Evolutionary conservation across 2,797 vertebrate species (phyloP), one percentile per base, ranked within the genome.

Genomic region (Eulemur albifrons): DNA sequence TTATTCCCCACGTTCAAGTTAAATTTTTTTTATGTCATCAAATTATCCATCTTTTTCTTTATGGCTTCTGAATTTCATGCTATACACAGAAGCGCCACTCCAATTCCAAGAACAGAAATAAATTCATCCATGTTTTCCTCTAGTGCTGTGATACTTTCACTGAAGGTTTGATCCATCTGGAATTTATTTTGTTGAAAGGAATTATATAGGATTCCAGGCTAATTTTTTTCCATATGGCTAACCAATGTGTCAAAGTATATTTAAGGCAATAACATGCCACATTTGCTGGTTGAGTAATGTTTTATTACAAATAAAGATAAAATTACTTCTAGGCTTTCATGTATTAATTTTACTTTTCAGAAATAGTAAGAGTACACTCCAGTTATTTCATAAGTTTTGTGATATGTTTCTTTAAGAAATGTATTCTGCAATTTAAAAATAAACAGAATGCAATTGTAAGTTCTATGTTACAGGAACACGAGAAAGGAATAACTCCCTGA

Each of bases 101-200:
- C n/a, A 63, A 38, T 13, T 88, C 35, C 30, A 75, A 83, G 77
- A 76, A 88, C 38, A 85, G 52, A 61, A 84, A 21, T 40, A 77
- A 79, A 52, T 27, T 25, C 17, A 75, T 7, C 35, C 32, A 38
- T 20, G 18, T 63, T 80, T 90, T 87, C 40, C 61, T 88, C 25
- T 43, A 77, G 35, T 52, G 67, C 23, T 48, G 1, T 70, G 67
- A 52, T 32, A 35, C 23, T 92, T 90, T 35, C 43, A 75, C 59
- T 61, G 70, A 94, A 87, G 45, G 25, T 52, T 52, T 93, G 48
- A 77, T 82, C 40, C 52, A 82, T 73, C 80, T 40, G 25, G 83
- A 93, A 95, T 81, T 95, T 82, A 48, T 83, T 94, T 91, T 91
- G 13, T 38, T 93, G 32, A 89, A 88, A 92, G 70, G 38, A 82